phyloP scores from a whole-genome alignment of 1,140 invertebrate genomes.

The Heterodera schachtii region DNA sequence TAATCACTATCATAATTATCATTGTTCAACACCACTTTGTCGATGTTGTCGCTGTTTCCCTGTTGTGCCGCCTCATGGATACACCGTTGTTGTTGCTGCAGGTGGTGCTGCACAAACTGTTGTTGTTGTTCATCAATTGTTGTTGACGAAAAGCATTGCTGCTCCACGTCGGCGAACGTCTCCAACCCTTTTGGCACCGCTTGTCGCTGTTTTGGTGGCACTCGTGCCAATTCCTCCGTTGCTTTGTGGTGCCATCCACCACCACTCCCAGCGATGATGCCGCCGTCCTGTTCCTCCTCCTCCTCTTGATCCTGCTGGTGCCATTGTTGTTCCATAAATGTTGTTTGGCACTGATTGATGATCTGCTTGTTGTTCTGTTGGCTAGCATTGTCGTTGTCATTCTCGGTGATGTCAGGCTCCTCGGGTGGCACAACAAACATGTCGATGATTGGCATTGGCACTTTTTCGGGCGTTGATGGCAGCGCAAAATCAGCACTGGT shows the following conservation, averaged over 20 bases:
- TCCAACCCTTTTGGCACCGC: constrained; percentile 26
- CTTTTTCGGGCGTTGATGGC: background rate
- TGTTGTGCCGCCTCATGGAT: too few species aligned
- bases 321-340: too few species aligned
- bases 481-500: background rate
- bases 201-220: background rate
- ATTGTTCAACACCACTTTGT: too few species aligned
- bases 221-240: background rate
- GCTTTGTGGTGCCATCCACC: background rate
- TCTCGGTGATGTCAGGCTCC: too few species aligned
- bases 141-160: constrained; percentile 1
- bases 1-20: background rate
- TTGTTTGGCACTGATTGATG: too few species aligned
- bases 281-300: too few species aligned
- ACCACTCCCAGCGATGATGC: background rate
- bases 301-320: too few species aligned
- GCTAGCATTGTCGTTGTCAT: too few species aligned
- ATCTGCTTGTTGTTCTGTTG: too few species aligned
- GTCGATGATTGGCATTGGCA: background rate
- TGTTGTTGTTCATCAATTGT: constrained; percentile 4
- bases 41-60: too few species aligned
- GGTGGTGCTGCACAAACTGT: background rate
- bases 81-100: too few species aligned
- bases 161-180: constrained; percentile 55
- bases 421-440: background rate